A percentile compares a stretch with the other conserved stretches of the same genome.
Conservation (phyloP, 2,888 invertebrate genomes). For the Helobdella robusta region DNA sequence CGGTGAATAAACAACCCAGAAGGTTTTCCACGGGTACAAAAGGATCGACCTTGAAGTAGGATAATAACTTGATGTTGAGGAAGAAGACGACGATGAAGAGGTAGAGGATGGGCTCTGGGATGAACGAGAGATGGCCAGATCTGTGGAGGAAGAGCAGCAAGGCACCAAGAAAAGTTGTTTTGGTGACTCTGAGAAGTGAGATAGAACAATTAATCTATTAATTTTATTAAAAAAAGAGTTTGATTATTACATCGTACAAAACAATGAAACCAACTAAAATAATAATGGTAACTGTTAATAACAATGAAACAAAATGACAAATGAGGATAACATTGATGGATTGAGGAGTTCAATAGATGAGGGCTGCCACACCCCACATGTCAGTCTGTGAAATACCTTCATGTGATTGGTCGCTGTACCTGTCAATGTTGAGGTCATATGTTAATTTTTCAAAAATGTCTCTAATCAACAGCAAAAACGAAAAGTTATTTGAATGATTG, state of each 20-base stretch:
- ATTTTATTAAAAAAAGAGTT: neutral
- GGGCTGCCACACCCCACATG: conserved; percentile 34
- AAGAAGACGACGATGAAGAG: conserved; percentile 72
- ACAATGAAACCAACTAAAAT: neutral
- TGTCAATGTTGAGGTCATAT: neutral
- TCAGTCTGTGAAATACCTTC: conserved; percentile 27
- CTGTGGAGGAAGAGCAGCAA: conserved; percentile 83
- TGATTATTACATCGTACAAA: neutral
- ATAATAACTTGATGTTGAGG: conserved; percentile 85
- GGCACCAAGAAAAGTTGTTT: conserved; percentile 87
- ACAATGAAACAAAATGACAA: neutral
- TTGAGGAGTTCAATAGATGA: conserved; percentile 30
- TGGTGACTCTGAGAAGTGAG: conserved; percentile 67
- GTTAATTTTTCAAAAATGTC: neutral
- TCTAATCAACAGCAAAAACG: neutral
- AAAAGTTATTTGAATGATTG: too few species aligned
- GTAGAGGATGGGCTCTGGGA: conserved; percentile 91
- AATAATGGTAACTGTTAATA: neutral
- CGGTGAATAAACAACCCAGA: conserved; percentile 63
- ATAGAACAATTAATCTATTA: neutral
- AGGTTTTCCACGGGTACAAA: conserved; percentile 98
- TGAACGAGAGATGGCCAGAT: conserved; percentile 87
- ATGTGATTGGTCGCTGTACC: conserved; percentile 20
- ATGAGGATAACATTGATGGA: conserved; percentile 35
- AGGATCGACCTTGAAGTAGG: conserved; percentile 60